Base-by-base conservation (phyloP, 2,113 vertebrate species). In the Herpetotheres cachinnans region DNA sequence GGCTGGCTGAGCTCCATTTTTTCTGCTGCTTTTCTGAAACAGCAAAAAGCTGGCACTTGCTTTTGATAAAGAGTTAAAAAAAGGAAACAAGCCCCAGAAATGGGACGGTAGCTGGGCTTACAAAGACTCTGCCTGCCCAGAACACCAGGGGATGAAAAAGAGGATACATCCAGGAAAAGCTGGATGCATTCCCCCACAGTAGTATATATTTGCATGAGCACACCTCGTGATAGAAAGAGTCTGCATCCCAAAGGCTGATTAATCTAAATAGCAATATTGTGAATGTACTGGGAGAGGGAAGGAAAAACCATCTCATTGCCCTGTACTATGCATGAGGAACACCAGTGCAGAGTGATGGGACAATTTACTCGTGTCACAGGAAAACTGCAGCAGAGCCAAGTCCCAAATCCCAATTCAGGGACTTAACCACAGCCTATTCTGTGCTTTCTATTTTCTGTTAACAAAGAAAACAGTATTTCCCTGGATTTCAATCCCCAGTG, bases 391-490 rank as follows among this genome's bases (percentile, higher is more conserved):
- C 50, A 88, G 24, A 90, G 63, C 83, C 89, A 92, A 95, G 44
- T 79, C 86, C 44, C 93, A 92, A 92, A 88, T 90, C 90, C 55
- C 92, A 84, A 2, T 32, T 73, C 66, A 82, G 77, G 36, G 61
- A 69, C 77, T 84, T 83, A 55, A 54, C 49, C 61, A 82, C 46
- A 79, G 56, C 44, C 46, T 79, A 20, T 52, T 92, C 81, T 69
- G 27, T 80, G 46, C 50, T 87, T 90, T 85, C 82, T 92, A 70
- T 93, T 92, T 90, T 88, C 42, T 77, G 10, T 70, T 95, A 95
- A 93, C 86, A 96, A 97, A 91, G 83, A 66, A 93, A 89, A 70
- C 87, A 90, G 73, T 73, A 91, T 93, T 94, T 82, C 54, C 71
- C 44, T 63, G 16, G 32, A 79, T 87, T 89, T 91, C 25, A 14